Evolutionary conservation across 2,888 invertebrate genomes (phyloP).

Genomic region (Patella caerulea): DNA sequence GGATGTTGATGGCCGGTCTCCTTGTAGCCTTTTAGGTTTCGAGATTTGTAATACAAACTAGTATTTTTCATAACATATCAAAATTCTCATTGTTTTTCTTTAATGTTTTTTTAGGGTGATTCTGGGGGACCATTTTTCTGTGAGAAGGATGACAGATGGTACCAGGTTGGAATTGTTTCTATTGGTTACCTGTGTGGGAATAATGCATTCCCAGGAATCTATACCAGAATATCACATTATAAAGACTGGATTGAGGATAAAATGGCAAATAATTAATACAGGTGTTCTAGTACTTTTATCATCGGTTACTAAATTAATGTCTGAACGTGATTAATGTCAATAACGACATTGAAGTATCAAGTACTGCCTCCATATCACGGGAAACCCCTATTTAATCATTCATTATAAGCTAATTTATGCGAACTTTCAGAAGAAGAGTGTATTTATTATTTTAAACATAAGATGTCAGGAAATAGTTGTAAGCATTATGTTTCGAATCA

Average conservation of each 20-base stretch:
- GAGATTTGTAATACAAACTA: not conserved
- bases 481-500: too few species aligned
- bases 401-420: too few species aligned
- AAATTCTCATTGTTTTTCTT: not conserved
- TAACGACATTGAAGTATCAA: too few species aligned
- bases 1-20: too few species aligned
- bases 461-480: too few species aligned
- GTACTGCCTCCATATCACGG: too few species aligned
- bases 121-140: conserved; percentile 58
- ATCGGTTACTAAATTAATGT: too few species aligned
- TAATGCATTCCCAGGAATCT: conserved; percentile 55
- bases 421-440: too few species aligned
- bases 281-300: too few species aligned
- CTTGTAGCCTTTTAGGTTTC: too few species aligned
- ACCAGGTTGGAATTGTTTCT: conserved; percentile 58
- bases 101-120: conserved; percentile 53
- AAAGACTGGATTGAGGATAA: conserved; percentile 52
- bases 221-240: conserved; percentile 54
- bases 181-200: conserved; percentile 56
- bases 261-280: conserved; percentile 17
- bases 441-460: too few species aligned
- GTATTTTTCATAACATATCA: not conserved
- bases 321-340: too few species aligned
- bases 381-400: not conserved
- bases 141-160: conserved; percentile 52